Conservation (phyloP, 1,140 invertebrate genomes). For the Kradibia gibbosae region DNA sequence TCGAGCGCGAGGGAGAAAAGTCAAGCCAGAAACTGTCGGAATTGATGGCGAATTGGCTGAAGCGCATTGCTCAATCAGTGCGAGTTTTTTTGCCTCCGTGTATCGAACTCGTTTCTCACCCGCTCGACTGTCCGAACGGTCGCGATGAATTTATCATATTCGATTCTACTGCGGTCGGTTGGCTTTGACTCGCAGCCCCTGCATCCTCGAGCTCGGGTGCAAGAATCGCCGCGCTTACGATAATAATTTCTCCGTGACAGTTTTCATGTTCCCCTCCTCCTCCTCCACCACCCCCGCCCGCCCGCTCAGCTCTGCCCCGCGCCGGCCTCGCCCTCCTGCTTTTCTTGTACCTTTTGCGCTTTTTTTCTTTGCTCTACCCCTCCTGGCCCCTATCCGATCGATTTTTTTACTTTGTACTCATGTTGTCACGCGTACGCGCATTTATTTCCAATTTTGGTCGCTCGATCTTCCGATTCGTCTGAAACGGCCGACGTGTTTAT, state of each 20-base stretch:
- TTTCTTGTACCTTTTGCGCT: too few relatives aligned
- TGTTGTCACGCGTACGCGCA: not conserved
- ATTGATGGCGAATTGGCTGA: conserved; percentile 38
- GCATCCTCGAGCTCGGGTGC: not conserved
- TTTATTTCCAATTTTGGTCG: conserved; percentile 30
- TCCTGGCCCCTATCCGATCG: not conserved
- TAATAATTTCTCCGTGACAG: conserved; percentile 22
- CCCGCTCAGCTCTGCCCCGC: too few relatives aligned
- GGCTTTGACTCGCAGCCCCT: conserved; percentile 14
- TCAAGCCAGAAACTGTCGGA: conserved; percentile 36
- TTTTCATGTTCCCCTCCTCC: not conserved
- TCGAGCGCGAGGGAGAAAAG: not conserved
- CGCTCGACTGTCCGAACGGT: not conserved
- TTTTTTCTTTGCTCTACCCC: not conserved
- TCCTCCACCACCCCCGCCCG: not conserved
- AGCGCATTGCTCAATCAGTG: conserved; percentile 33
- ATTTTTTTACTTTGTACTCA: not conserved
- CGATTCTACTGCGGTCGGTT: conserved; percentile 31
- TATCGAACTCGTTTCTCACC: conserved; percentile 18
- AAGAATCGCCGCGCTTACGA: conserved; percentile 3
- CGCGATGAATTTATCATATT: conserved; percentile 45
- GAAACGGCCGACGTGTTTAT: not conserved
- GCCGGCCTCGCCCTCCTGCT: too few relatives aligned
- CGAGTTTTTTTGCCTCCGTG: conserved; percentile 26
- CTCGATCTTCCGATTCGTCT: not conserved